Base-by-base conservation (phyloP, 2,888 invertebrate species). In the Ophioninae sp. region DNA sequence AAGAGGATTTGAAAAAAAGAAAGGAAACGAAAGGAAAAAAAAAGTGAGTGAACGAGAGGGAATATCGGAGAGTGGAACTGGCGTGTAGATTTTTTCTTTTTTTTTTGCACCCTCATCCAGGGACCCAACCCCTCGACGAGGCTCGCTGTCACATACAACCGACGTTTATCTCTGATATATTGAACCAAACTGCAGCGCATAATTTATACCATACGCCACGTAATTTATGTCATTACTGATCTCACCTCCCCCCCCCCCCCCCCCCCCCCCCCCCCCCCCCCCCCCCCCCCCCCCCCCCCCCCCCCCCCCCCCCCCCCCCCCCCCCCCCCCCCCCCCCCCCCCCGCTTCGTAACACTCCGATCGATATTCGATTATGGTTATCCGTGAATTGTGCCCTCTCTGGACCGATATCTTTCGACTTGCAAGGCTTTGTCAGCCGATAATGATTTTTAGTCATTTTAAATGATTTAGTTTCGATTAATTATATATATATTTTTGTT, bases 101-200 rank as follows among this genome's bases (percentile, higher is more conserved):
- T 74, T 75, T 56, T 37, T 17, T 41, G 22, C 41, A 20, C 37
- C 7, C 51, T 64, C 20, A 23, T n/a, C 64, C 64, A 65, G 51
- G 30, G 30, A 30, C 56, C 6, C 41, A 37, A 37, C 64, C 13
- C 56, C 64, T 51, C 37, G 30, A 30, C 64, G 22, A 56, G 22
- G 37, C 8, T 30, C 22, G 8, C 39, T 79, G 64, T 65, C 65
- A 65, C 41, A 59, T 59, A 64, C 58, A 72, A 65, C 65, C 56
- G 65, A 51, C 65, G 41, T 74, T 63, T 73, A 73, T 51, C 22
- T 67, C 61, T 22, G 30, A 73, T 59, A 68, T 74, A 20, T 68
- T 30, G 30, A 44, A 74, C 41, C 51, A 30, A 20, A 51, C 64
- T 67, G 37, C 58, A 56, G 56, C 58, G 39, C 37, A 41, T 73